A percentile compares a stretch with the other conserved stretches of the same genome.
These are phyloP conservation scores for Lepas anatifera DNA, from an alignment of 2,888 invertebrate genomes.

Conservation along the genomic window DNA sequence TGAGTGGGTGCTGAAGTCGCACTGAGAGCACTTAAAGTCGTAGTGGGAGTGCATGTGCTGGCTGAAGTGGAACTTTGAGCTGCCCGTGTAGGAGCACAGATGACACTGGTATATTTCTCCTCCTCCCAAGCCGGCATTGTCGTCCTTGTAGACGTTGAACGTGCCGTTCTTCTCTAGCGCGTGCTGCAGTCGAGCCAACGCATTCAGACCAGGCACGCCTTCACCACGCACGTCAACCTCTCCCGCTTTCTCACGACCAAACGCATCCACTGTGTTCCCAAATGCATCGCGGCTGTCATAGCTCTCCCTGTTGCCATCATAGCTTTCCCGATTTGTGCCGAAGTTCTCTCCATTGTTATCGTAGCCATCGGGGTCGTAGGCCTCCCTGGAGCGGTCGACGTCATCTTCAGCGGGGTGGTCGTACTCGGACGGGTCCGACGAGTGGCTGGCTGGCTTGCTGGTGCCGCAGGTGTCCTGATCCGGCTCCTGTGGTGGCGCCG, in stretches of 20 bases:
- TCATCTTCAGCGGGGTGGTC: no score
- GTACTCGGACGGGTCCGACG: no score
- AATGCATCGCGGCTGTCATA: no score
- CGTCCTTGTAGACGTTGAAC: conserved; percentile 17
- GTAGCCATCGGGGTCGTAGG: no score
- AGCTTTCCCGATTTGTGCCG: conserved; percentile 17
- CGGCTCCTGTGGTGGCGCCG: no score
- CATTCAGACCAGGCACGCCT: conserved; percentile 18
- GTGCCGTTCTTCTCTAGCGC: conserved; percentile 21
- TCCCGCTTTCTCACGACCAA: conserved; percentile 15
- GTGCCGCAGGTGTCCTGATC: no score
- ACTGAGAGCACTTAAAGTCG: conserved; percentile 41
- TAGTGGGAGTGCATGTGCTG: conserved; percentile 45
- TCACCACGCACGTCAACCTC: not conserved
- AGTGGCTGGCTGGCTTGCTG: no score
- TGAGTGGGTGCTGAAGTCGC: conserved; percentile 36
- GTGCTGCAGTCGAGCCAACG: conserved; percentile 21
- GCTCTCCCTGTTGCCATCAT: conserved; percentile 17
- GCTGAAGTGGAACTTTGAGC: conserved; percentile 39
- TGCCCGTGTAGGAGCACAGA: conserved; percentile 38
- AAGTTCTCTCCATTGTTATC: not conserved
- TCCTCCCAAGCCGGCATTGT: conserved; percentile 21
- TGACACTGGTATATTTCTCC: conserved; percentile 38
- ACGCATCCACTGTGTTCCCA: conserved; percentile 14
- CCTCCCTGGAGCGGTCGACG: no score